Evolutionary conservation across 2,888 invertebrate species (phyloP), one percentile per base, ranked within the genome.

Genomic region (Campoplex nolae): DNA sequence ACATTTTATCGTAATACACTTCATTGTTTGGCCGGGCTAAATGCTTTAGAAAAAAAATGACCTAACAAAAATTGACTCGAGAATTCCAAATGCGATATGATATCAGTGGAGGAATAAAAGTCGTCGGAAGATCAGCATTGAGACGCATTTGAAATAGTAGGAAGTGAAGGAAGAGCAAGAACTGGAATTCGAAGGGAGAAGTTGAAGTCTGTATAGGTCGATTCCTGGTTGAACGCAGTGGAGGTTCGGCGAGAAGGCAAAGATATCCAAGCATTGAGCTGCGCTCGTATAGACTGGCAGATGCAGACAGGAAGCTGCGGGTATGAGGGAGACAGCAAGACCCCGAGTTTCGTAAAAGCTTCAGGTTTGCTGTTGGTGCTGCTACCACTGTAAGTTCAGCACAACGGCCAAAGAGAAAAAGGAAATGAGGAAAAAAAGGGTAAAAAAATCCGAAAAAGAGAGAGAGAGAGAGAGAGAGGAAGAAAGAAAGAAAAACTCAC

Each of bases 181-280:
- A 68, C 70, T n/a, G 65, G 74, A 78, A 81, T 77, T 80, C 51
- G 73, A 73, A 77, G 80, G 54, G 58, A 88, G 78, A 84, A 82
- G 79, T 78, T 74, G 70, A 78, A 70, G 81, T 45, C 81, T 65
- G 75, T 78, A 79, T 68, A 81, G 83, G 85, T 88, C 87, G 87
- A 89, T 88, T 88, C 83, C 80, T 85, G 81, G 81, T 74, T 74
- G 77, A 84, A 79, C 42, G 73, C 71, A 70, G 77, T 77, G 45
- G 83, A 83, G 79, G 32, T 71, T 28, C 32, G 28, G 85, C 68
- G 77, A 32, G 77, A 62, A 84, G 84, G 82, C 78, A 78, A 86
- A 84, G 85, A 87, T 86, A 88, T 86, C 78, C 84, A 75, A 87
- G 85, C 75, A 74, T 82, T 71, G 79, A 83, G 84, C 74, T 81